Conservation (phyloP, 1,140 invertebrate species). For the Nylanderia fulva region DNA sequence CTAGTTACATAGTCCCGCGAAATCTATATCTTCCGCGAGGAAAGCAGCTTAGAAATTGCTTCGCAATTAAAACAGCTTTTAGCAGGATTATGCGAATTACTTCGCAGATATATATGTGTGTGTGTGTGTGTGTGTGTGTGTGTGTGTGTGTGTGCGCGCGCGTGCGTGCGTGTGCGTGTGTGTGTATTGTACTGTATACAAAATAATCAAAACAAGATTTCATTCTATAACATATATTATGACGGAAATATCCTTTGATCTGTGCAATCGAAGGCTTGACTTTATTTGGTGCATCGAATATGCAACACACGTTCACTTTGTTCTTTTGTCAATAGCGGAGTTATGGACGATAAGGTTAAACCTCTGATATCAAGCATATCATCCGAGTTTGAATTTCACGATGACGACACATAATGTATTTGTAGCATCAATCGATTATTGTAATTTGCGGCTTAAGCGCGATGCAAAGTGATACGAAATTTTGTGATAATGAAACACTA, state of each 20-base stretch:
- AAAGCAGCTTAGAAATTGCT: background rate
- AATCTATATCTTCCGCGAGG: background rate
- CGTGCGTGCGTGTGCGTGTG: too few relatives aligned
- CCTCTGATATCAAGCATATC: constrained; percentile 59
- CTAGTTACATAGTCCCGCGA: background rate
- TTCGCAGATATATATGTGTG: background rate
- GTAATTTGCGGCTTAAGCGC: background rate
- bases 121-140: too few relatives aligned
- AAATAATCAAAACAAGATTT: background rate
- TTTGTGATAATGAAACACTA: constrained; percentile 8
- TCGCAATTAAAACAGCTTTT: constrained; percentile 9
- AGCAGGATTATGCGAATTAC: background rate
- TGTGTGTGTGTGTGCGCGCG: too few relatives aligned
- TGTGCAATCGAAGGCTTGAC: background rate
- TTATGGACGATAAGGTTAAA: constrained; percentile 57
- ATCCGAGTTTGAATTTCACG: constrained; percentile 21
- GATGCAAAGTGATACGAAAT: background rate
- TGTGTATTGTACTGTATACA: too few relatives aligned
- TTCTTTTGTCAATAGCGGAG: constrained; percentile 1
- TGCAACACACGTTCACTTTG: constrained; percentile 1
- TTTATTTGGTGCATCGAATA: constrained; percentile 21
- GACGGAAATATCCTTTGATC: background rate
- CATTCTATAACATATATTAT: background rate
- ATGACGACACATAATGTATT: constrained; percentile 14
- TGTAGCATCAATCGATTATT: constrained; percentile 41